Evolutionary conservation across 2,888 invertebrate genomes (phyloP), one percentile per base, ranked within the genome.

Genomic region (Timandra comae): DNA sequence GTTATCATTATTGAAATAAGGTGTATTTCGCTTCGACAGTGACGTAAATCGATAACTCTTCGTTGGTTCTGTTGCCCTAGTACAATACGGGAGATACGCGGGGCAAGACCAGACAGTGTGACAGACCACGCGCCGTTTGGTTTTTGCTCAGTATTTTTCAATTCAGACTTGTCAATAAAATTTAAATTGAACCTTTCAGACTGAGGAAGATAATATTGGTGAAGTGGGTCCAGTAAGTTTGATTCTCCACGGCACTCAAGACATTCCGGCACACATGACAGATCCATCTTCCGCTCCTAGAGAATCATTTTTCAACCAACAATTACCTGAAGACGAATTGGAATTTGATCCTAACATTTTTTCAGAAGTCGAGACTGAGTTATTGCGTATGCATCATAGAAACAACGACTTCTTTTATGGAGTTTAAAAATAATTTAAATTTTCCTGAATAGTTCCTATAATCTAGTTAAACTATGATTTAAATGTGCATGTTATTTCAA

Each of bases 161-260:
- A 11, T 29, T 21, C 22, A 9, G 12, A 23, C 8, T 23, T 4
- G 9, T 10, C 12, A 7, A 2, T 29, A 27, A 16, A 16, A n/a
- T 12, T 21, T 22, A 29, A 10, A 10, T 25, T 9, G 30, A 16
- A 20, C 9, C 12, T 24, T n/a, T 32, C 50, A 84, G 81, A 78
- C 74, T 1, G 45, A 60, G 11, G 76, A 80, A 53, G 35, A 53
- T 9, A 90, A 91, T 55, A 56, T 53, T 1, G 94, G 94, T 0
- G 60, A 61, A 23, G 64, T 94, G n/a, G 88, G 88, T 3, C 65
- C 82, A 19, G 73, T 89, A 0, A 78, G 70, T n/a, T 64, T 94
- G 24, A 77, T 89, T 21, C 64, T 95, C n/a, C 92, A 94, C 54
- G 95, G 95, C 1, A 94, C 93, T 0, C 77, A 69, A 37, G 73